Evolutionary conservation across 2,888 invertebrate genomes (phyloP), one percentile per base, ranked within the genome.

Genomic region (Amiota communis): DNA sequence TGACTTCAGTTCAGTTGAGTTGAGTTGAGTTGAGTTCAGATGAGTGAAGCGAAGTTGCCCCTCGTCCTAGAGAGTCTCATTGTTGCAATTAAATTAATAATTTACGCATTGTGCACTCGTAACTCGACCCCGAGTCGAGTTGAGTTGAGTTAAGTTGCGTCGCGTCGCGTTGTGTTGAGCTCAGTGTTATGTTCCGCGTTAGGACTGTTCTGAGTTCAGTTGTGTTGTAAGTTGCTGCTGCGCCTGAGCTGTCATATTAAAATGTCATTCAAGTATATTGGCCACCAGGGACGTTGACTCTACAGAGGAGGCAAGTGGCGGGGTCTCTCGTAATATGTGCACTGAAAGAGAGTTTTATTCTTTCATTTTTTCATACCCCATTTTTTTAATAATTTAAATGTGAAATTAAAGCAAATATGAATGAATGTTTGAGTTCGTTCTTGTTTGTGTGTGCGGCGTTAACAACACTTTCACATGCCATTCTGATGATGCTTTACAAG

Each of bases 251-350:
- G 51, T 49, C 67, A 67, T 49, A 67, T 51, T 67, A 49, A 67
- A 67, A 67, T 67, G 67, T 67, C 67, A 67, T 67, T 67, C 17
- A 67, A 67, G 67, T 20, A 49, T 67, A 67, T 67, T 67, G 67
- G 67, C 67, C 67, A 67, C 67, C 20, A 51, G 51, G 17, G 67
- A 67, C 67, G 11, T 46, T 59, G 20, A 36, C 36, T 36, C 20
- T 59, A 23, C 63, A 6, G 36, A 6, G 36, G 6, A 6, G 8
- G 8, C 36, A 36, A 36, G 36, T 36, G 36, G 36, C 36, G 6
- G 36, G 36, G 6, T 6, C 36, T 36, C 36, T 6, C 6, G 6
- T 36, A 36, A 36, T 36, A 6, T 36, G 36, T 36, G 36, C 36
- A 36, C 36, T 36, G 36, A 36, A 36, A 36, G 2, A 36, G 1